Evolutionary conservation across 2,797 vertebrate species (phyloP).

Genomic region (Protonibea diacanthus): DNA sequence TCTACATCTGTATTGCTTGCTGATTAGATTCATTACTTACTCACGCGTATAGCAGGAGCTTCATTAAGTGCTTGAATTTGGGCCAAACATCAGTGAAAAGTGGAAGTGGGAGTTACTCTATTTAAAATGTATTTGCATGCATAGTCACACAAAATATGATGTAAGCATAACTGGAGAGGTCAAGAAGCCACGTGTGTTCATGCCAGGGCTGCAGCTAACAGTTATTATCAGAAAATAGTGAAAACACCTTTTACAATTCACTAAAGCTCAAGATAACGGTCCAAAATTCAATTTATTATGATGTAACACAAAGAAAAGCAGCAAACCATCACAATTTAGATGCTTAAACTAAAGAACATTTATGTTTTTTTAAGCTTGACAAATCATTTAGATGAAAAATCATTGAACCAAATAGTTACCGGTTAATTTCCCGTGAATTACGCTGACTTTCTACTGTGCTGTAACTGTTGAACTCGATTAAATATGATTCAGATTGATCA

Average conservation of each 20-base stretch:
- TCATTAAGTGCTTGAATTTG: neutral
- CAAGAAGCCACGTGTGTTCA: neutral
- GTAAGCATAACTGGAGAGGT: neutral
- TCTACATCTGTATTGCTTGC: neutral
- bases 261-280: no score
- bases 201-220: neutral
- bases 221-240: neutral
- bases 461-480: neutral
- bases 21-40: neutral
- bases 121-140: neutral
- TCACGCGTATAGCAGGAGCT: no score
- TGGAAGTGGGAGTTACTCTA: no score
- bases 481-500: neutral
- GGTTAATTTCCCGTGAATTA: neutral
- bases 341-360: neutral
- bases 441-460: neutral
- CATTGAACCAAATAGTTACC: neutral
- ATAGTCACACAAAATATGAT: neutral
- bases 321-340: neutral
- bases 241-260: neutral
- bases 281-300: neutral
- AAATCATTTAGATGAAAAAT: neutral
- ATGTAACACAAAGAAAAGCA: neutral
- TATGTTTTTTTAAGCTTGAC: neutral
- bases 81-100: neutral